Conservation (phyloP, 2,888 invertebrate species). For the Cerceris ruficornis region DNA sequence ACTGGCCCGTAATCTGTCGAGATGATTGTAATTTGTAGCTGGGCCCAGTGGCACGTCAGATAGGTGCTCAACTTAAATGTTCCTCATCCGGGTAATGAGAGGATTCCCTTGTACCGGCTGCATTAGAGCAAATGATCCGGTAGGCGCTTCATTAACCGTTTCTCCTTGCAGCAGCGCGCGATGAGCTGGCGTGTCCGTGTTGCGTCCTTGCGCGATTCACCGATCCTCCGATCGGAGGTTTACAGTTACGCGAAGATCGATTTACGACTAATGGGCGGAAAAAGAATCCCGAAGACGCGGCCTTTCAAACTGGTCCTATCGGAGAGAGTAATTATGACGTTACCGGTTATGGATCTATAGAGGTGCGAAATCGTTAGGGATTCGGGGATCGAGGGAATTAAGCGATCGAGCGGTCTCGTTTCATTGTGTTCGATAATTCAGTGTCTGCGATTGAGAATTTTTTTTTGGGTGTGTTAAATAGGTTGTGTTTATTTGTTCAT, state of each 20-base stretch:
- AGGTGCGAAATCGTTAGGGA: neutral
- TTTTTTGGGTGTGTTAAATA: too few relatives aligned
- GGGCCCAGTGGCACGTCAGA: conserved; percentile 29
- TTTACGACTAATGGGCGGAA: too few relatives aligned
- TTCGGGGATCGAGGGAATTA: neutral
- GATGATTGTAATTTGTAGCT: conserved; percentile 64
- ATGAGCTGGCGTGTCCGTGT: neutral
- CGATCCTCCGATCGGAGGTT: neutral
- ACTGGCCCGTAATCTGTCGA: conserved; percentile 39
- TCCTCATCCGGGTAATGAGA: conserved; percentile 62
- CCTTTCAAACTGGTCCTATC: too few relatives aligned
- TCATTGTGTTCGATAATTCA: too few relatives aligned
- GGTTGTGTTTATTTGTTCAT: too few relatives aligned
- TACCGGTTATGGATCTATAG: neutral
- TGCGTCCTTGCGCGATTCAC: too few relatives aligned
- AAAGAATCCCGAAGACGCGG: too few relatives aligned
- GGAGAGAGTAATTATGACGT: neutral
- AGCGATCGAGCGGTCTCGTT: too few relatives aligned
- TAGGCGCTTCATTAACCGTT: conserved; percentile 37
- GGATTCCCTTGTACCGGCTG: conserved; percentile 51
- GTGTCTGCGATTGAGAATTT: too few relatives aligned
- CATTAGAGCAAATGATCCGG: conserved; percentile 66
- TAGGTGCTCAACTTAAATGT: conserved; percentile 60
- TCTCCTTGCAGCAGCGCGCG: neutral
- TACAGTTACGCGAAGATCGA: neutral